phyloP scores from a whole-genome alignment of 2,888 invertebrate genomes.

The Copidosoma aretas region DNA sequence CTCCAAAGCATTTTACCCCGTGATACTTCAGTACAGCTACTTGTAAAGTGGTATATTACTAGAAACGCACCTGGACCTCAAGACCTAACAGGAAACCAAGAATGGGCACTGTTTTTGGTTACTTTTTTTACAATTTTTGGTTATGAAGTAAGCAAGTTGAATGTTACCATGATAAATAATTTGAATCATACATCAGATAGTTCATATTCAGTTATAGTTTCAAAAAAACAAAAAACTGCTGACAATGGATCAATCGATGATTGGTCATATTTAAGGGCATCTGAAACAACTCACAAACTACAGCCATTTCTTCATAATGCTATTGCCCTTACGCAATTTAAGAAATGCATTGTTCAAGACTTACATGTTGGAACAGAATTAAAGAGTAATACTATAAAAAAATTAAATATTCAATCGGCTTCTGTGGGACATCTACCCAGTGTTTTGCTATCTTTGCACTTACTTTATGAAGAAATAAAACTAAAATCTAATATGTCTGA shows the following conservation, averaged over 20 bases:
- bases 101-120: conserved; percentile 79
- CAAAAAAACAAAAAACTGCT: conserved; percentile 81
- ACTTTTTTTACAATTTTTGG: conserved; percentile 71
- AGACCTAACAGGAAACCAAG: conserved; percentile 76
- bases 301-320: conserved; percentile 60
- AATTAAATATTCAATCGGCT: conserved; percentile 71
- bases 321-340: conserved; percentile 19
- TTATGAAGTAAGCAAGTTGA: conserved; percentile 72
- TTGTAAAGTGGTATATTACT: conserved; percentile 86
- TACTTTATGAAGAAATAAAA: conserved; percentile 91
- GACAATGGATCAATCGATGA: conserved; percentile 81
- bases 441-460: conserved; percentile 81
- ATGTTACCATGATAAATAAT: conserved; percentile 59
- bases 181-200: conserved; percentile 63
- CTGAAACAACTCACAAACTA: conserved; percentile 67
- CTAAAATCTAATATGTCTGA: conserved; percentile 75
- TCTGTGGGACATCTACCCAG: conserved; percentile 78
- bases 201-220: conserved; percentile 65
- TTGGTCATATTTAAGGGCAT: conserved; percentile 76
- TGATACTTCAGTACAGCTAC: conserved; percentile 77
- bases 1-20: conserved; percentile 77
- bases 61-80: conserved; percentile 87
- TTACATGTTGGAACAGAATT: conserved; percentile 2
- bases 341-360: neutral
- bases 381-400: conserved; percentile 47